Evolutionary conservation across 2,113 vertebrate genomes (phyloP).

Genomic region (Melanerpes formicivorus): DNA sequence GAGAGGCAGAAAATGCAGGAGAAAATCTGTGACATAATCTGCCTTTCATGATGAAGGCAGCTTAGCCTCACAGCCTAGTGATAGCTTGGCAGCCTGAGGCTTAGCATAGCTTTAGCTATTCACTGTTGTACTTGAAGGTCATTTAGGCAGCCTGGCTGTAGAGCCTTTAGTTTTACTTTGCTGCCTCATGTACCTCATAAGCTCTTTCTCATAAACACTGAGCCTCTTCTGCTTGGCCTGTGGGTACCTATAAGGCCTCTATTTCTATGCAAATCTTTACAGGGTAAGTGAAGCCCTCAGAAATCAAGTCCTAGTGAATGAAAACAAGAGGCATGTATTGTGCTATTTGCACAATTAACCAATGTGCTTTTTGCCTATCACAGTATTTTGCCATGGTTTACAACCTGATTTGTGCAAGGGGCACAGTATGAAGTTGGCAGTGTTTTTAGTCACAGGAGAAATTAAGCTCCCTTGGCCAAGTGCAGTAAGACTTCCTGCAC

Average conservation of each 20-base stretch:
- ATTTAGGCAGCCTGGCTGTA: background rate
- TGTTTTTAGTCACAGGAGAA: background rate
- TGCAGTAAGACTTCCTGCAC: background rate
- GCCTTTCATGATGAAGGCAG: background rate
- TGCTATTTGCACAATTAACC: background rate
- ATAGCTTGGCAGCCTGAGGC: background rate
- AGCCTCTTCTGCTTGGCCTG: background rate
- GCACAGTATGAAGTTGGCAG: background rate
- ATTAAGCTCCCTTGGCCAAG: background rate
- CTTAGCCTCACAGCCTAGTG: background rate
- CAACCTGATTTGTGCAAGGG: background rate
- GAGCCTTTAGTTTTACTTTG: background rate
- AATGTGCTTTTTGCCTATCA: background rate
- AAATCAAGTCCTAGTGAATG: background rate
- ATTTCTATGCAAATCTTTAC: background rate
- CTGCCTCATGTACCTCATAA: background rate
- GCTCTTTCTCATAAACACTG: background rate
- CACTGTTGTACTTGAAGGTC: background rate
- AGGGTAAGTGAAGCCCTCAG: background rate
- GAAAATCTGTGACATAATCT: constrained; percentile 24
- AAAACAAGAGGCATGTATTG: fast-evolving
- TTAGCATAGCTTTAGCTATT: background rate
- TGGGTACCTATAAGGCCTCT: background rate
- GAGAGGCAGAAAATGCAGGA: background rate
- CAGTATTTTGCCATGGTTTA: background rate